phyloP scores from a whole-genome alignment of 2,797 vertebrate species.

The Phataginus tetradactyla region DNA sequence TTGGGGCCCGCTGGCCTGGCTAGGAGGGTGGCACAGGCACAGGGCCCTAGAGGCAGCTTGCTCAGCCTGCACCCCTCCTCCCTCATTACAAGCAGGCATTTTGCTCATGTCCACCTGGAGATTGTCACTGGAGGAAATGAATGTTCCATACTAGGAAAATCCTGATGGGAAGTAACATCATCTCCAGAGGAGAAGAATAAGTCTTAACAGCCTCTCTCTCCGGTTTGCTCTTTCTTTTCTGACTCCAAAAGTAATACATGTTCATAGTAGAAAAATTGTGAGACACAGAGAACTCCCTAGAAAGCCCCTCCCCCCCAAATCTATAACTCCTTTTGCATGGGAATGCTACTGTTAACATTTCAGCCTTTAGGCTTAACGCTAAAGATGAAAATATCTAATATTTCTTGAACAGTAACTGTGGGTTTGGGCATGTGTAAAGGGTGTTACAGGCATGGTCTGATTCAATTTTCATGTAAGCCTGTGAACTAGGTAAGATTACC shows the following conservation, averaged over 20 bases:
- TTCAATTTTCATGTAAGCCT: background rate
- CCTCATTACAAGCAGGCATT: background rate
- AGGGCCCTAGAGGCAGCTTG: background rate
- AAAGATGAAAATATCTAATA: background rate
- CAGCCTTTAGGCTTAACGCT: background rate
- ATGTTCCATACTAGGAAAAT: background rate
- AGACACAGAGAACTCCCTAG: background rate
- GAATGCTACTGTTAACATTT: background rate
- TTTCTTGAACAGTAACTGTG: background rate
- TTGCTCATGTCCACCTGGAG: background rate
- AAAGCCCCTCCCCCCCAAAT: background rate
- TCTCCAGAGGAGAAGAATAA: background rate
- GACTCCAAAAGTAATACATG: background rate
- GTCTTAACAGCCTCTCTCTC: background rate
- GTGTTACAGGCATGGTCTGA: background rate
- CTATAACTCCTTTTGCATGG: background rate
- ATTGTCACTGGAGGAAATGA: constrained; percentile 1
- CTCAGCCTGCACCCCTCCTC: background rate
- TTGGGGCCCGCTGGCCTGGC: background rate
- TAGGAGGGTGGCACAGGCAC: background rate
- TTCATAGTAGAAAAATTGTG: background rate
- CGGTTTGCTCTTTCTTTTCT: background rate
- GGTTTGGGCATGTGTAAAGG: background rate
- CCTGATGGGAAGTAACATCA: background rate
- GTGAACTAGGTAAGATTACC: background rate